Conservation (phyloP, 2,113 vertebrate species). For the Tor tambroides region DNA sequence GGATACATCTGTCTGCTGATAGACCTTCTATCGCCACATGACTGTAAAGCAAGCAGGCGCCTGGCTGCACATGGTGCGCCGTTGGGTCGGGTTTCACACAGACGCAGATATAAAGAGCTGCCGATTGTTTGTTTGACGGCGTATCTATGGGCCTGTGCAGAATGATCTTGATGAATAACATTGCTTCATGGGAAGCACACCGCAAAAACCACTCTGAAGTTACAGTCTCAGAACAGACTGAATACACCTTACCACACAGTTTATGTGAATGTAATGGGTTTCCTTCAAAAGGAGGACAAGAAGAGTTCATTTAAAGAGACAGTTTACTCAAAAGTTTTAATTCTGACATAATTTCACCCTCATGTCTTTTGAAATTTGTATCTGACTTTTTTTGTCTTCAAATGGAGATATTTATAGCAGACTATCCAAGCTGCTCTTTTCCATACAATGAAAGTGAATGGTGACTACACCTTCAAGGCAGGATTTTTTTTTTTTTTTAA, state of each 20-base stretch:
- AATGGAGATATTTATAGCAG: background rate
- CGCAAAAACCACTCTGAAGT: constrained; percentile 7
- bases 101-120: constrained; percentile 37
- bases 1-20: constrained; percentile 38
- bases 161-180: constrained; percentile 45
- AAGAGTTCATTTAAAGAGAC: background rate
- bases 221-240: constrained; percentile 22
- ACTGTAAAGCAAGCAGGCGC: constrained; percentile 55
- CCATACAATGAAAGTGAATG: background rate
- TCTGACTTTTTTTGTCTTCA: background rate
- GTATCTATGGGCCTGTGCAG: constrained; percentile 29
- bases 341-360: background rate
- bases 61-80: constrained; percentile 38
- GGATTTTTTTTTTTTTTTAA: background rate
- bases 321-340: background rate
- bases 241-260: background rate
- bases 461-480: background rate
- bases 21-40: constrained; percentile 32
- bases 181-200: constrained; percentile 12
- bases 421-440: background rate
- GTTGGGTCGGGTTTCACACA: constrained; percentile 46
- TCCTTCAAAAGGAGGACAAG: background rate
- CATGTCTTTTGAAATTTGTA: background rate
- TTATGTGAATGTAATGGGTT: background rate
- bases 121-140: constrained; percentile 48